Base-by-base conservation (phyloP, 2,113 vertebrate species). In the Micromys minutus region DNA sequence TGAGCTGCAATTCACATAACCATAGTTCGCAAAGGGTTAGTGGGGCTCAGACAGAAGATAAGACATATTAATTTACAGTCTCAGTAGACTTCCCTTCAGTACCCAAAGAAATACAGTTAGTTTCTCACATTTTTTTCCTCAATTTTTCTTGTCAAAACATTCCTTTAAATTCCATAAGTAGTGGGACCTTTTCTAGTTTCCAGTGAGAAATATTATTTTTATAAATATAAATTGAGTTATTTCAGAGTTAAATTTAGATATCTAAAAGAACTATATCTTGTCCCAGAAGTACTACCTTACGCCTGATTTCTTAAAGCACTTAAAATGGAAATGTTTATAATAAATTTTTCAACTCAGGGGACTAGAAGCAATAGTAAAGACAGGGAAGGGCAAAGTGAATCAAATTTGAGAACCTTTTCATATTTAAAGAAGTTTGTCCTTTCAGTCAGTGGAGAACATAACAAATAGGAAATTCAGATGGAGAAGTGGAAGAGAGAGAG, bases 241-340 rank as follows among this genome's bases (percentile, higher is more conserved):
- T 97, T 94, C 79, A 89, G 94, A 93, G 57, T 83, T 45, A 95
- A 91, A 93, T 79, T 91, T 89, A 94, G 61, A 83, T 87, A 95
- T 59, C 55, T 31, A 59, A 84, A 24, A 71, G 39, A 85, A 42
- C 88, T 69, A 83, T 84, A 57, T 95, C 90, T 91, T 79, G 29
- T 97, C 93, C 87, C 97, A 94, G 63, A 90, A 95, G 91, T 34
- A 71, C 9, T 4, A 63, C 22, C 84, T 42, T 92, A 77, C 0
- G 76, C 11, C 61, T 57, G 39, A 94, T 89, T 95, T 89, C 90
- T 94, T 84, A 63, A 95, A 89, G 63, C 74, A 87, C 57, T 95
- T 94, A 84, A 95, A 94, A 77, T 91, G 34, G 94, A 97, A 94
- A 96, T 95, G 87, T 94, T 93, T 93, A 96, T 90, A 93, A 92